A percentile compares a stretch with the other conserved stretches of the same genome.
Conservation (phyloP, 2,113 vertebrate genomes). For the Damaliscus lunatus region DNA sequence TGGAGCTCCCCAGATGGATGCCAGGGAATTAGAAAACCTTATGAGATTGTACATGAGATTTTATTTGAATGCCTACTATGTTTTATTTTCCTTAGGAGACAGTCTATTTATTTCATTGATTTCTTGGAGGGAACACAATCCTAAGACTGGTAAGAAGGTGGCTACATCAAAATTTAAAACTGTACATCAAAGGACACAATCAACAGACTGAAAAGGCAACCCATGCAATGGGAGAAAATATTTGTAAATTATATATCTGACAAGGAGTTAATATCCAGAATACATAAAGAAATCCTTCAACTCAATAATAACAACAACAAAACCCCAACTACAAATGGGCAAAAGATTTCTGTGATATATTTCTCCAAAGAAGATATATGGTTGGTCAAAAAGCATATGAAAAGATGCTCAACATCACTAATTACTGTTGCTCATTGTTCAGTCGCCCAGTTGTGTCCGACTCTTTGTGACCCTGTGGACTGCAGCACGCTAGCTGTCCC, state of each 20-base stretch:
- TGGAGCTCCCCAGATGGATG: neutral
- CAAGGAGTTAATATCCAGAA: neutral
- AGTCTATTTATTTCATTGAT: neutral
- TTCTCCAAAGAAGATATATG: neutral
- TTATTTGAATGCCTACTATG: neutral
- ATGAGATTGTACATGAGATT: neutral
- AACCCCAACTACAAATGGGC: neutral
- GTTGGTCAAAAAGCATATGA: neutral
- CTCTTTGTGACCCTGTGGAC: neutral
- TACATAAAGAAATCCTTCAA: neutral
- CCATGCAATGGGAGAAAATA: neutral
- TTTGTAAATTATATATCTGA: neutral
- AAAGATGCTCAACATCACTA: neutral
- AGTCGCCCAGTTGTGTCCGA: rapidly evolving
- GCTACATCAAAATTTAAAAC: neutral
- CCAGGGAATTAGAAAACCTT: neutral
- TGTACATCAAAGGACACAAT: neutral
- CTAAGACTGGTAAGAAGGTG: neutral
- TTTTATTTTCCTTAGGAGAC: neutral
- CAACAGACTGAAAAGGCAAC: neutral
- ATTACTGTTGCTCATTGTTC: neutral
- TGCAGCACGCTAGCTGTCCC: rapidly evolving
- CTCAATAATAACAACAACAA: neutral
- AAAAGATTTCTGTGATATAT: neutral
- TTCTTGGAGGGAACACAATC: neutral